A percentile compares a stretch with the other conserved stretches of the same genome.
phyloP scores from a whole-genome alignment of 2,113 vertebrate genomes.

The Platysteira castanea region DNA sequence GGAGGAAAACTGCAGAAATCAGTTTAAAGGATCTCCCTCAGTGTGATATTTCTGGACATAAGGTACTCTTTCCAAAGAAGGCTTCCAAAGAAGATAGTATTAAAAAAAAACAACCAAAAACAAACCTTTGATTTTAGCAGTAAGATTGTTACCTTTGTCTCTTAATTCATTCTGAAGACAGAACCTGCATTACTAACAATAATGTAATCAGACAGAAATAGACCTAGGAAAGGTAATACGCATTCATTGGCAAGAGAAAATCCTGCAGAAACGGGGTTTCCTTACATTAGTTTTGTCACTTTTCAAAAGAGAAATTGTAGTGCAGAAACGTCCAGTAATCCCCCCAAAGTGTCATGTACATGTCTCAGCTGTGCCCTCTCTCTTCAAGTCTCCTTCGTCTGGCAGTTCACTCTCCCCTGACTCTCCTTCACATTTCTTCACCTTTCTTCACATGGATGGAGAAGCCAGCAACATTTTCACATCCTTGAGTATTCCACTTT shows the following conservation, averaged over 20 bases:
- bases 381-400: not conserved
- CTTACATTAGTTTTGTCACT: not conserved
- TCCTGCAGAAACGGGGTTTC: not conserved
- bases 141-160: not conserved
- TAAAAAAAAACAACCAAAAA: not conserved
- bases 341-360: not conserved
- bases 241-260: not conserved
- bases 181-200: not conserved
- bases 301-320: not conserved
- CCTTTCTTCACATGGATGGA: not conserved
- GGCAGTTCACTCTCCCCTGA: not conserved
- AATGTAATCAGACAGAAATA: not conserved
- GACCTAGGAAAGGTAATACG: not conserved
- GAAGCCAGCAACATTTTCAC: not conserved
- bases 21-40: not conserved
- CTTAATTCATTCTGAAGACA: not conserved
- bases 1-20: not conserved
- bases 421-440: not conserved
- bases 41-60: not conserved
- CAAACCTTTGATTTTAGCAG: not conserved
- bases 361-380: not conserved
- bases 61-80: not conserved
- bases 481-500: constrained; percentile 1
- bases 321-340: not conserved
- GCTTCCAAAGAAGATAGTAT: not conserved